Evolutionary conservation across 30 jellyfish, hydroid and myxozoan genomes (phyloP).

Genomic region (Hydra vulgaris): DNA sequence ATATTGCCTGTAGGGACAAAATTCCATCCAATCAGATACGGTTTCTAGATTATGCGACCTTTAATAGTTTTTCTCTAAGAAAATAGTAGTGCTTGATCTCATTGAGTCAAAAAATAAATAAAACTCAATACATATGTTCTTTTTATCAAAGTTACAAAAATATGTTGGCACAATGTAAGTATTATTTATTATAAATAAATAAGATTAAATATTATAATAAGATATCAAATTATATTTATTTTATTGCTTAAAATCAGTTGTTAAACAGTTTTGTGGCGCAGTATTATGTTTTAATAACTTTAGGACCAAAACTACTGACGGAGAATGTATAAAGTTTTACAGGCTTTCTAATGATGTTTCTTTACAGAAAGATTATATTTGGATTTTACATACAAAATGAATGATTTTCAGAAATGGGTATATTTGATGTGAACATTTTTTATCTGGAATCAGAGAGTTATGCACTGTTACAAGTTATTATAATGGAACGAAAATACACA

Average conservation of each 20-base stretch:
- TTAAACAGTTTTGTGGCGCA: background rate
- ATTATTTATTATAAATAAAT: no score
- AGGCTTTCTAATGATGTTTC: constrained; percentile 10
- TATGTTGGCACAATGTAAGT: no score
- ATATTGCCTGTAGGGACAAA: no score
- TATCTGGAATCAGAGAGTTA: constrained; percentile 14
- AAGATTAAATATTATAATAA: no score
- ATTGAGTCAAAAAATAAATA: no score
- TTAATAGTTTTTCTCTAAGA: no score
- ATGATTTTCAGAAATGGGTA: constrained; percentile 17
- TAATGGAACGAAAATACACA: no score
- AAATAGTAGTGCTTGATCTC: no score
- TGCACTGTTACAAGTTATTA: background rate
- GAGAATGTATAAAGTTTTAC: constrained; percentile 5
- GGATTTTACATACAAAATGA: constrained; percentile 10
- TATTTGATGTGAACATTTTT: constrained; percentile 21
- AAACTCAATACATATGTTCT: no score
- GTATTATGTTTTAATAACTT: constrained; percentile 1
- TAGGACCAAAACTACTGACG: background rate
- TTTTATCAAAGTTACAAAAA: no score
- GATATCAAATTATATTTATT: background rate
- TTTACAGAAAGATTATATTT: constrained; percentile 11
- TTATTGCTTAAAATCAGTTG: background rate
- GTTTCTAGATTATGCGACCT: no score
- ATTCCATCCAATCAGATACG: no score